phyloP scores from a whole-genome alignment of 2,888 invertebrate genomes.

The Drosophila ochracea region DNA sequence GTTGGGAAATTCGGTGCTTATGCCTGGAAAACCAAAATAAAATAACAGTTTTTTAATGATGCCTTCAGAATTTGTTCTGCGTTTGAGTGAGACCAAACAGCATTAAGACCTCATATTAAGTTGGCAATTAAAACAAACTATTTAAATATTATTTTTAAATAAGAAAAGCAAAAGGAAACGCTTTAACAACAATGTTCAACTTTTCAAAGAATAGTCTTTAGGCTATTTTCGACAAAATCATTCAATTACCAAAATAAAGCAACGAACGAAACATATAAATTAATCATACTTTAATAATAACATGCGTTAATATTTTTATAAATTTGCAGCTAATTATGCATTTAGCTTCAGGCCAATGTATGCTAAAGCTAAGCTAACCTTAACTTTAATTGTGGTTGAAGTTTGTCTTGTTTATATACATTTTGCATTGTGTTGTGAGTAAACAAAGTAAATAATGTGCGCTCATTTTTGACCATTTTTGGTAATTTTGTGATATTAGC shows the following conservation, averaged over 20 bases:
- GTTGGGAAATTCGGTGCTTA: slow-evolving; percentile 13
- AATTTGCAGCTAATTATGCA: not conserved
- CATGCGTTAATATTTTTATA: not conserved
- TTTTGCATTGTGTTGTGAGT: not conserved
- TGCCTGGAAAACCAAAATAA: slow-evolving; percentile 2
- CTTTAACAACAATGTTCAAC: too few species aligned
- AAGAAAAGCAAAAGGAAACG: too few species aligned
- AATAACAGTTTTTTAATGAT: slow-evolving; percentile 24
- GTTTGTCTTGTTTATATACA: not conserved
- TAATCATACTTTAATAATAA: not conserved
- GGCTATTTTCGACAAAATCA: too few species aligned
- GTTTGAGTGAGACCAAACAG: not conserved
- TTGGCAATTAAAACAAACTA: not conserved
- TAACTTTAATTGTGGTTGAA: not conserved
- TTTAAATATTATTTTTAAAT: not conserved
- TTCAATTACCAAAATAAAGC: too few species aligned
- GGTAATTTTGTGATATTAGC: not conserved
- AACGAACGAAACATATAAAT: not conserved
- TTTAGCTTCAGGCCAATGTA: not conserved
- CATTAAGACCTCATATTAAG: slow-evolving; percentile 3
- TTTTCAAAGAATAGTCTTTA: too few species aligned
- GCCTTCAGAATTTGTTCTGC: slow-evolving; percentile 25
- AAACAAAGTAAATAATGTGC: not conserved
- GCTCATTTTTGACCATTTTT: not conserved
- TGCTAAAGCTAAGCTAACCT: too few species aligned